Conservation (phyloP, 2,797 vertebrate species). For the Artibeus lituratus region DNA sequence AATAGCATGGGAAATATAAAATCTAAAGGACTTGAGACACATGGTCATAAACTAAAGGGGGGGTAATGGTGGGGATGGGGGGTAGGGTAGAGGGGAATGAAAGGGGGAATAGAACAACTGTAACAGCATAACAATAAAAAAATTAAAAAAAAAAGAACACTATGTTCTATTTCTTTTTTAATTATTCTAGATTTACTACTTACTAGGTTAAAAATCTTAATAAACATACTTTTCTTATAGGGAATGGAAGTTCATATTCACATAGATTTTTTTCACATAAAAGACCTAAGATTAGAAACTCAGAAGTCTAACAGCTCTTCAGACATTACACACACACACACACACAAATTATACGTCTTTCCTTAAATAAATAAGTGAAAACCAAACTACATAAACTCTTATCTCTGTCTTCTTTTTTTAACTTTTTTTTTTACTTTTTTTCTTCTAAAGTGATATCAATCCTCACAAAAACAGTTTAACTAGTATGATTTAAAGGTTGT, state of each 20-base stretch:
- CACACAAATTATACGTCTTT: not conserved
- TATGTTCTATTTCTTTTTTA: not conserved
- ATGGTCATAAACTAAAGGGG: too few species aligned
- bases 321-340: not conserved
- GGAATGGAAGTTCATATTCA: not conserved
- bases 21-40: too few species aligned
- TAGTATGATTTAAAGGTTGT: not conserved
- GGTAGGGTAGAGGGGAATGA: too few species aligned
- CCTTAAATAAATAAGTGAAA: conserved; percentile 16
- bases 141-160: too few species aligned
- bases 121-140: too few species aligned
- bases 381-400: not conserved
- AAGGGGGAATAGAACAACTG: too few species aligned
- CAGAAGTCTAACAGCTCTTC: not conserved
- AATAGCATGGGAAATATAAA: too few species aligned
- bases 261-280: not conserved
- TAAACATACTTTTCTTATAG: not conserved
- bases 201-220: not conserved
- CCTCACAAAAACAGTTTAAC: not conserved
- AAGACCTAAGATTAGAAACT: not conserved
- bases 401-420: not conserved
- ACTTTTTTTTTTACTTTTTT: not conserved
- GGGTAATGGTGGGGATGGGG: too few species aligned
- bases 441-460: not conserved
- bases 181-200: not conserved